A percentile compares a stretch with the other conserved stretches of the same genome.
Evolutionary conservation across 1,140 invertebrate genomes (phyloP).

Genomic region (Drosophila guanche): DNA sequence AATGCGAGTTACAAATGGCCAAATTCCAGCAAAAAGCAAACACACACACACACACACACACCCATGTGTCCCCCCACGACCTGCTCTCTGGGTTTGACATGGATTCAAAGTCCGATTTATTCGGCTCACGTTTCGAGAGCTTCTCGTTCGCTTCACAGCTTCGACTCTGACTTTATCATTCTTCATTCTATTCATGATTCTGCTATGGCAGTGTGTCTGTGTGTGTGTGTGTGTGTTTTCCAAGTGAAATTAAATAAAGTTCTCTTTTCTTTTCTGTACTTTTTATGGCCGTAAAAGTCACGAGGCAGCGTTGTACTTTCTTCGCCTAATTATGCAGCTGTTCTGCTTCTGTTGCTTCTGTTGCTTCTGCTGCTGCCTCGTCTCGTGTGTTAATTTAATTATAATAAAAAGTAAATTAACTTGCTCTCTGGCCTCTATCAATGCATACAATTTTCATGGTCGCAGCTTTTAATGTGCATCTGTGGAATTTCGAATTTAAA

Average conservation of each 20-base stretch:
- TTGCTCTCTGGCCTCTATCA: constrained; percentile 57
- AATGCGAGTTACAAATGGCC: constrained; percentile 61
- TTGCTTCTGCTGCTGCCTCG: constrained; percentile 13
- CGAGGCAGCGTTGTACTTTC: constrained; percentile 58
- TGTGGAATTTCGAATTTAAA: constrained; percentile 51
- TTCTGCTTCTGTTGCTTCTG: constrained; percentile 50
- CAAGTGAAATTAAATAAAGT: constrained; percentile 69
- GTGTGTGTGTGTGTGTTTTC: constrained; percentile 47
- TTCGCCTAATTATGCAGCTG: constrained; percentile 75
- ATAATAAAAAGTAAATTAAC: constrained; percentile 79
- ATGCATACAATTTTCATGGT: constrained; percentile 60
- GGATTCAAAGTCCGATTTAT: constrained; percentile 74
- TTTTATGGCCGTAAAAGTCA: constrained; percentile 63
- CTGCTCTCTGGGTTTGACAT: constrained; percentile 52
- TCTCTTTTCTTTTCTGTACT: constrained; percentile 39
- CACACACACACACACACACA: constrained; percentile 38
- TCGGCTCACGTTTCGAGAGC: constrained; percentile 53
- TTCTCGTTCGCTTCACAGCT: constrained; percentile 21
- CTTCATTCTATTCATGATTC: constrained; percentile 52
- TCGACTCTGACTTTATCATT: background rate
- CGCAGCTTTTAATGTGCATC: constrained; percentile 49
- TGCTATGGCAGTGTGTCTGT: constrained; percentile 52
- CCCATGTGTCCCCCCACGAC: background rate
- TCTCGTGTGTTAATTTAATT: constrained; percentile 77
- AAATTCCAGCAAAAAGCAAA: constrained; percentile 49